Evolutionary conservation across 2,888 invertebrate genomes (phyloP).

Genomic region (Drosophila sordidula): DNA sequence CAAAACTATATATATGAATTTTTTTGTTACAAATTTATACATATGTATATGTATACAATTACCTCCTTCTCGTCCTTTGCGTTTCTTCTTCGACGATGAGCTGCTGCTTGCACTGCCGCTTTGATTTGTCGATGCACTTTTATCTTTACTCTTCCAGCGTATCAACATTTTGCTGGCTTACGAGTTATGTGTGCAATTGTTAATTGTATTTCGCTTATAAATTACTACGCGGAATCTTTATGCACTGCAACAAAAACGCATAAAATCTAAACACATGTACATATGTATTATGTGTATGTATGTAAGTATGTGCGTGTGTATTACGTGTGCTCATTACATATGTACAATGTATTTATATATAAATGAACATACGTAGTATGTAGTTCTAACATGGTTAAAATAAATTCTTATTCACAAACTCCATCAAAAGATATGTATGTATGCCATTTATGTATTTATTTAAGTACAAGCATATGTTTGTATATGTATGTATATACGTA

Average conservation of each 20-base stretch:
- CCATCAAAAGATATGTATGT: neutral
- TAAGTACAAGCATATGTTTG: neutral
- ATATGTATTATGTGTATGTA: neutral
- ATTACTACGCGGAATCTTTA: conserved; percentile 8
- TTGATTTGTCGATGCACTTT: conserved; percentile 89
- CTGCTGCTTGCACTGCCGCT: conserved; percentile 85
- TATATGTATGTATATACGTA: no score
- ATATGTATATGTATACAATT: conserved; percentile 62
- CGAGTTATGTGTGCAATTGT: conserved; percentile 1
- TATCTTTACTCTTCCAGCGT: conserved; percentile 94
- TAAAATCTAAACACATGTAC: neutral
- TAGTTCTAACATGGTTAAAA: no score
- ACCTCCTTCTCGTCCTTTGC: conserved; percentile 94
- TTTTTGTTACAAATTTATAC: neutral
- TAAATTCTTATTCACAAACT: no score
- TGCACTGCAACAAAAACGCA: conserved; percentile 17
- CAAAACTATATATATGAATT: neutral
- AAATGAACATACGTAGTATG: neutral
- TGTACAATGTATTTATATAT: no score
- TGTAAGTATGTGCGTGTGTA: neutral
- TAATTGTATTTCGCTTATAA: conserved; percentile 15
- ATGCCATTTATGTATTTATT: neutral
- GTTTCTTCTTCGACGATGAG: conserved; percentile 91
- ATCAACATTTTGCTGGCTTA: conserved; percentile 88
- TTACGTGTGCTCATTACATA: neutral